Percentiles rank a stretch among this genome's conserved stretches.
Evolutionary conservation across 2,888 invertebrate species (phyloP).

Genomic region (Polia nebulosa): DNA sequence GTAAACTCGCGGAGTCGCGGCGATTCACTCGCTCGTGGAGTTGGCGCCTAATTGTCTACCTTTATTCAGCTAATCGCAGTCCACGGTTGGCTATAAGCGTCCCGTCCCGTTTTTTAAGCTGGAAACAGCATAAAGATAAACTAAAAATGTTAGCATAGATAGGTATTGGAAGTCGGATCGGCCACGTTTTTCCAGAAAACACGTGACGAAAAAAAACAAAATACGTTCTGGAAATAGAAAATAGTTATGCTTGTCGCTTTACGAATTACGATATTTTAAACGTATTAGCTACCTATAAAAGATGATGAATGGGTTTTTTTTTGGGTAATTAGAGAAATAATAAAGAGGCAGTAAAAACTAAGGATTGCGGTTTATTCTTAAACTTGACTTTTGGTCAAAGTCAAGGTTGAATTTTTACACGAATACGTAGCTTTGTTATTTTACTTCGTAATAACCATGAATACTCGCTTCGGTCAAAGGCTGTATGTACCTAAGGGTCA

Average conservation of each 20-base stretch:
- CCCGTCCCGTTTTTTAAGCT: too few species aligned
- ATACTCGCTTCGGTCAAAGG: not conserved
- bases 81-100: too few species aligned
- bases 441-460: not conserved
- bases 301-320: conserved; percentile 7
- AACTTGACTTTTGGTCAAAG: conserved; percentile 19
- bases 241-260: not conserved
- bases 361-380: conserved; percentile 15
- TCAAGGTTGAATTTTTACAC: conserved; percentile 29
- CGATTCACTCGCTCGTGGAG: too few species aligned
- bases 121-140: too few species aligned
- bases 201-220: too few species aligned
- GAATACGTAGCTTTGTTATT: not conserved
- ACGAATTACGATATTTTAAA: not conserved
- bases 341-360: conserved; percentile 28
- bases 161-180: too few species aligned
- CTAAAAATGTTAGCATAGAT: too few species aligned
- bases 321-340: conserved; percentile 26
- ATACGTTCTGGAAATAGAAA: too few species aligned
- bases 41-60: too few species aligned
- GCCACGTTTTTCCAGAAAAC: too few species aligned
- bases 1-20: too few species aligned
- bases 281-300: not conserved
- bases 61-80: too few species aligned
- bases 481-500: not conserved